Base-by-base conservation (phyloP, 2,888 invertebrate genomes). In the Podotricha telesiphe region DNA sequence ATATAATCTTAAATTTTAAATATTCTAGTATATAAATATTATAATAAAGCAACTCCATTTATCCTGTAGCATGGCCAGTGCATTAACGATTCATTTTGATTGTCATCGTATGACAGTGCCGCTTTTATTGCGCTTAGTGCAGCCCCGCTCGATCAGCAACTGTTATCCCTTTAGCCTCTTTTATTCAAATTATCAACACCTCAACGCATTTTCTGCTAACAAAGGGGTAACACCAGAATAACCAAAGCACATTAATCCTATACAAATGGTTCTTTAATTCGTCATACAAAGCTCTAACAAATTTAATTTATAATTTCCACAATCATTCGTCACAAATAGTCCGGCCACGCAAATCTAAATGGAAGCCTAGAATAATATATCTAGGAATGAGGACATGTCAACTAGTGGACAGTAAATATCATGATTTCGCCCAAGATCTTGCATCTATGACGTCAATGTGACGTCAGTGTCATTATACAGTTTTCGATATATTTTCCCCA, bases 371-470 rank as follows among this genome's bases (percentile, higher is more conserved):
- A 86, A 86, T 88, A 88, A 89, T 88, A 83, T 84, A 83, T 86
- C 84, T 82, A 79, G 81, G 84, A 87, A 86, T 82, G 83, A 85
- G 86, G 83, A 78, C 87, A 81, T 80, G 83, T 85, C 83, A 78
- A 75, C 80, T 76, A 80, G 83, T 89, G 88, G 59, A 89, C 89
- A 86, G 86, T 86, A 87, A 88, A 89, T 90, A 89, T 89, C 88
- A 88, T 87, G 87, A 91, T 89, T 90, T 86, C 86, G 87, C 82
- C 85, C 82, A 79, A 88, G 87, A 89, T 88, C 85, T 86, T 89
- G 89, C 88, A 89, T 86, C 87, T 83, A 84, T 87, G 89, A 86
- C 91, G 91, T 91, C 91, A 91, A 88, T 90, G 85, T 91, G 91
- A 92, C 91, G 91, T 91, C 86, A 82, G 88, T 87, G 89, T 91